phyloP scores from a whole-genome alignment of 2,113 vertebrate species.

The Thalassarche chlororhynchos region DNA sequence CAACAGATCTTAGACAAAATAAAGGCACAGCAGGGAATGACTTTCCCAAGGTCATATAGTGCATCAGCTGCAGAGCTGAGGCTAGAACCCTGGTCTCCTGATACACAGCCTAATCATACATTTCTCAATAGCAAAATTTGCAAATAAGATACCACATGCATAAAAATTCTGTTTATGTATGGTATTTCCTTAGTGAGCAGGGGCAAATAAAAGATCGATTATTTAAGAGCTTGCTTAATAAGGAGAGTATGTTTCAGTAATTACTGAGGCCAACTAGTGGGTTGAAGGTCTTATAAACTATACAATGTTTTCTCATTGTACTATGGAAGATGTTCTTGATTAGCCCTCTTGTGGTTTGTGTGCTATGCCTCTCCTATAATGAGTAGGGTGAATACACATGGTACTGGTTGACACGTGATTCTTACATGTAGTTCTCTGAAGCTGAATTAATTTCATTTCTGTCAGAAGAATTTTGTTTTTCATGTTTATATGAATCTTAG shows the following conservation, averaged over 20 bases:
- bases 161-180: constrained; percentile 48
- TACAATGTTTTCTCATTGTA: not conserved
- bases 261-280: constrained; percentile 41
- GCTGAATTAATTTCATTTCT: not conserved
- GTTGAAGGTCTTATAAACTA: constrained; percentile 58
- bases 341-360: constrained; percentile 36
- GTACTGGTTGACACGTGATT: not conserved
- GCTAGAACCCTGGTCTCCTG: not conserved
- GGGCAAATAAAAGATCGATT: constrained; percentile 44
- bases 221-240: constrained; percentile 52
- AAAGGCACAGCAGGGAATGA: not conserved
- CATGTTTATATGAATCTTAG: not conserved
- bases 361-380: not conserved
- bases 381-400: not conserved
- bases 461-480: not conserved
- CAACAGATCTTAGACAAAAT: not conserved
- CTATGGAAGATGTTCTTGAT: constrained; percentile 17
- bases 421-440: not conserved
- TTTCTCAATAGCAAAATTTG: constrained; percentile 29
- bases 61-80: not conserved
- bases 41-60: not conserved
- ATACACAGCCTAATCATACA: constrained; percentile 17
- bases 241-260: constrained; percentile 53
- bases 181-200: constrained; percentile 29
- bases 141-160: constrained; percentile 49